Evolutionary conservation across 2,888 invertebrate genomes (phyloP).

Genomic region (Amphipoea oculea): DNA sequence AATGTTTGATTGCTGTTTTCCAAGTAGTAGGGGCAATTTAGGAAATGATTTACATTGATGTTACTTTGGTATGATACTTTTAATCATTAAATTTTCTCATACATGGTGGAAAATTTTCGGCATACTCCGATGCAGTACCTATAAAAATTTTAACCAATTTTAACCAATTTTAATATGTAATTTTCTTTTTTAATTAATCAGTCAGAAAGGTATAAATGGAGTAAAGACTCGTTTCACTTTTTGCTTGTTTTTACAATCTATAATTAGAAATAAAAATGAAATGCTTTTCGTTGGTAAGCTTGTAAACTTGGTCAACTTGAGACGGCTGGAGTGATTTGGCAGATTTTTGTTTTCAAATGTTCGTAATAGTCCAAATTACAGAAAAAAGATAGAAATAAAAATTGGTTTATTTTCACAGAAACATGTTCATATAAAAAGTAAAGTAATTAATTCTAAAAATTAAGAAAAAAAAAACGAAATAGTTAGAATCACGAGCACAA

Average conservation of each 20-base stretch:
- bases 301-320: background rate
- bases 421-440: too few species aligned
- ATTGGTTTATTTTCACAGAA: too few species aligned
- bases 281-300: background rate
- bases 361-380: background rate
- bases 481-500: too few species aligned
- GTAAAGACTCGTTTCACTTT: background rate
- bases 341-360: background rate
- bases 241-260: background rate
- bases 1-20: constrained; percentile 45
- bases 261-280: too few species aligned
- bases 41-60: constrained; percentile 16
- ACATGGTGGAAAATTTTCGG: background rate
- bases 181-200: too few species aligned
- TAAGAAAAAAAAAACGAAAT: too few species aligned
- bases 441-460: too few species aligned
- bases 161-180: too few species aligned
- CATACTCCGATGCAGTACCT: background rate
- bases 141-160: background rate
- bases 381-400: too few species aligned
- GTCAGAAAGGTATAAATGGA: background rate
- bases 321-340: background rate
- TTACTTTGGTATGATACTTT: background rate
- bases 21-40: constrained; percentile 11
- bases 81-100: background rate